These are phyloP conservation scores for Pangasius sanitwongsei DNA, from an alignment of 2,797 vertebrate genomes.

Conservation along the genomic window DNA sequence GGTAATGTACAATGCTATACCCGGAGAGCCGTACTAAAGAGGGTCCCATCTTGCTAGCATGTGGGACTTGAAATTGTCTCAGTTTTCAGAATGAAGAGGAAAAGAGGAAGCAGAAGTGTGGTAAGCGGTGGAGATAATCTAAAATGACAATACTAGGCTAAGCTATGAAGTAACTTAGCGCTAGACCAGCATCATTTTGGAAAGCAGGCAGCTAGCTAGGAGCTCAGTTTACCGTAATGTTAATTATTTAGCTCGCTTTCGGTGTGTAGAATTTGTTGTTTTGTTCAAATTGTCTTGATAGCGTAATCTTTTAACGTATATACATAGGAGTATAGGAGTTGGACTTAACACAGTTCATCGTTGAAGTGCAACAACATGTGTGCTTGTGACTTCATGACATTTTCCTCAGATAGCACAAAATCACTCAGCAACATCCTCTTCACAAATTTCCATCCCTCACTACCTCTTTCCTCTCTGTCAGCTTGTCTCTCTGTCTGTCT, in stretches of 20 bases:
- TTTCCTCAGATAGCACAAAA: conserved; percentile 6
- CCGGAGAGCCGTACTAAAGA: neutral
- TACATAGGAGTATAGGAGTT: neutral
- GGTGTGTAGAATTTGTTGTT: neutral
- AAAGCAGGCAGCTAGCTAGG: neutral
- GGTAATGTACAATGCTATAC: neutral
- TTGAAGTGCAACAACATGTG: neutral
- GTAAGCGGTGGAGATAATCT: neutral
- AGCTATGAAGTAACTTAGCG: neutral
- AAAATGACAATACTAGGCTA: neutral
- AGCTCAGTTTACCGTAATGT: neutral
- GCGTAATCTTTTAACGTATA: neutral
- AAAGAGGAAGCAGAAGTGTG: neutral
- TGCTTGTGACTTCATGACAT: neutral
- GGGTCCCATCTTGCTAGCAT: neutral
- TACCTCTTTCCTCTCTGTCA: neutral
- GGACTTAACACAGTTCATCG: neutral
- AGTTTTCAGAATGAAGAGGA: neutral
- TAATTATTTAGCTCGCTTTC: neutral
- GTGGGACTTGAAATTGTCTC: neutral
- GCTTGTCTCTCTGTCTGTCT: neutral
- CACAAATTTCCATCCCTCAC: neutral
- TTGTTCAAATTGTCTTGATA: neutral
- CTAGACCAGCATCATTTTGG: neutral
- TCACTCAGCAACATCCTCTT: conserved; percentile 23